Evolutionary conservation across 2,888 invertebrate genomes (phyloP), one percentile per base, ranked within the genome.

Genomic region (Glomeris marginata): DNA sequence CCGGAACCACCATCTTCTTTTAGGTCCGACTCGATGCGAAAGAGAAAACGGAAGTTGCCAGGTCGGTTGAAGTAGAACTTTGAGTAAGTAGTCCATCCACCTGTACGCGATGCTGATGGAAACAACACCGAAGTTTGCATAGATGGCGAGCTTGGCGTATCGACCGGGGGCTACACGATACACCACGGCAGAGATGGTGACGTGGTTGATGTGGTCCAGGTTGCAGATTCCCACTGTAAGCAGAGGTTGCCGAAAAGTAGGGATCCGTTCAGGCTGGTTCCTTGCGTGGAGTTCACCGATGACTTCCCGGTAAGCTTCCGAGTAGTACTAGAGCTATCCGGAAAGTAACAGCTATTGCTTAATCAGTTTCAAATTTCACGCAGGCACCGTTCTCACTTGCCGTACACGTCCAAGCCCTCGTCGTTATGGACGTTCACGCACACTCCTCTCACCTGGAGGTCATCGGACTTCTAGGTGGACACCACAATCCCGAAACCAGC

Each of bases 401-500:
- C 21, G 63, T 82, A 51, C 67, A 73, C 58, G 69, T 77, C 52
- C 73, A 77, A 0, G 73, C 78, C 1, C 64, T 82, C 50, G 65
- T 81, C 5, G 63, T 74, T 38, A 77, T 81, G 75, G 81, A 82
- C 61, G 70, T 75, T 45, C 84, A 84, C 67, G 75, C 79, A 44
- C 79, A 82, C 67, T 69, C 76, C 35, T 78, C 77, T 1, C 73
- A 75, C 55, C 76, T 72, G 2, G 84, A 84, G 69, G 80, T 83
- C 44, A 82, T 82, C 74, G 84, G 84, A 1, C 72, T 83, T 56
- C 63, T 80, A 53, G 83, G 81, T 15, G 82, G 81, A 2, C 60
- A 60, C 46, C 72, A 69, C 63, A 58, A 64, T 53, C 53, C 58
- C 1, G 58, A 62, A 15, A 55, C 59, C 13, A 63, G 66, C 41